Evolutionary conservation across 2,113 vertebrate species (phyloP), one percentile per base, ranked within the genome.

Genomic region (Podilymbus podiceps): DNA sequence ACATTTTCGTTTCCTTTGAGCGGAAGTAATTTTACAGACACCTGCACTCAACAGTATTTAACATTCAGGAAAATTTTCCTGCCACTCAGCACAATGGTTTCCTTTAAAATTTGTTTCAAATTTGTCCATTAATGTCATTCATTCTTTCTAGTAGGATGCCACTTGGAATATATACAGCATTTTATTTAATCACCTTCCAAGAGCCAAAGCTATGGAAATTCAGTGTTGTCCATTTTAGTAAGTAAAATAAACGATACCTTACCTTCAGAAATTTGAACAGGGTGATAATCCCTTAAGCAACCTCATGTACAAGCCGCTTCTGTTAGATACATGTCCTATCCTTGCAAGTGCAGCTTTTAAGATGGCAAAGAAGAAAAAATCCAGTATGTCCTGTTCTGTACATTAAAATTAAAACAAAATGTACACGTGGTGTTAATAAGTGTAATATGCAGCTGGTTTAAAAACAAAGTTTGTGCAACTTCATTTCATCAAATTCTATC

Each of bases 401-500:
- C 96, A 98, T 98, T 97, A 96, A 97, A 97, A 98, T 95, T 53
- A 59, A 67, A 96, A 97, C 40, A 95, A 97, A 96, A 97, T 95
- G 96, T 98, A 98, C 98, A 98, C 3, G 97, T 98, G 97, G 96
- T 98, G 98, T 98, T 98, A 98, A 98, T 98, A 97, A 96, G 98
- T 98, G 98, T 98, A 98, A 98, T 98, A 98, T 98, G 98, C 98
- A 98, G 97, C 98, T 98, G 98, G 97, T 98, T 97, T 97, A 98
- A 97, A 97, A 97, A 96, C 88, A 97, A 97, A 93, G 76, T 98
- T 98, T 97, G 98, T 98, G 98, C 98, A 98, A 98, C 97, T 98
- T 98, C 98, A 98, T 98, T 98, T 98, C 98, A 98, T 98, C 98
- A 98, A 97, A 98, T 98, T 98, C 97, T 98, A 98, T 98, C 98